These are phyloP conservation scores for Aphelocoma coerulescens DNA, from an alignment of 2,113 vertebrate species.

Conservation along the genomic window DNA sequence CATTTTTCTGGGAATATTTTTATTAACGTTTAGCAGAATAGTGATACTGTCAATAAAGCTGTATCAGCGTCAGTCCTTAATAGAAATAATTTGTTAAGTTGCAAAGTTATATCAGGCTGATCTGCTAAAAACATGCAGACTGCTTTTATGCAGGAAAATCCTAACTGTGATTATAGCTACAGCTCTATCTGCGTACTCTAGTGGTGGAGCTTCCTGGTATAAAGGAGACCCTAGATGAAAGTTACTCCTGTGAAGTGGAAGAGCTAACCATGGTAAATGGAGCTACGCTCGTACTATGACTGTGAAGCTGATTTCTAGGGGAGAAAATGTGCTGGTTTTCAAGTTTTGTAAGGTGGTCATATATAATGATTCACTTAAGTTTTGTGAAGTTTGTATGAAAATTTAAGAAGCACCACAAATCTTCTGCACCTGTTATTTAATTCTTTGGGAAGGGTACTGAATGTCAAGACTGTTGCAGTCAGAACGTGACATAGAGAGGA, in stretches of 20 bases:
- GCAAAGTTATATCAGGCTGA: background rate
- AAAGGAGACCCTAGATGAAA: background rate
- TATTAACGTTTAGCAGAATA: background rate
- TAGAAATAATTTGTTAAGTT: background rate
- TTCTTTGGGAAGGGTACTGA: background rate
- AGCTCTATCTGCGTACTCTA: rapidly evolving
- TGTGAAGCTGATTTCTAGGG: background rate
- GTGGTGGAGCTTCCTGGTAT: background rate
- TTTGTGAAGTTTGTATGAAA: background rate
- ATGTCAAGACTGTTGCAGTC: background rate
- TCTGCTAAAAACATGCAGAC: background rate
- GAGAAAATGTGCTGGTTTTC: background rate
- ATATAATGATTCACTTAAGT: background rate
- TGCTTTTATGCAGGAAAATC: background rate
- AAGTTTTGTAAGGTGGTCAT: background rate
- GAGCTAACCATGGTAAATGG: background rate
- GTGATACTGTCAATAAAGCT: background rate
- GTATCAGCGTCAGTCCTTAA: background rate
- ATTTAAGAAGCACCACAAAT: background rate
- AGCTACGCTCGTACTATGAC: rapidly evolving
- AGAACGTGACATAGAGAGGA: background rate
- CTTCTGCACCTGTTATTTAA: background rate
- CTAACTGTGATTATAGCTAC: background rate
- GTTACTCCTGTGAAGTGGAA: background rate
- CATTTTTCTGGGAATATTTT: background rate